phyloP scores from a whole-genome alignment of 2,888 invertebrate genomes.

The Taenaris catops region DNA sequence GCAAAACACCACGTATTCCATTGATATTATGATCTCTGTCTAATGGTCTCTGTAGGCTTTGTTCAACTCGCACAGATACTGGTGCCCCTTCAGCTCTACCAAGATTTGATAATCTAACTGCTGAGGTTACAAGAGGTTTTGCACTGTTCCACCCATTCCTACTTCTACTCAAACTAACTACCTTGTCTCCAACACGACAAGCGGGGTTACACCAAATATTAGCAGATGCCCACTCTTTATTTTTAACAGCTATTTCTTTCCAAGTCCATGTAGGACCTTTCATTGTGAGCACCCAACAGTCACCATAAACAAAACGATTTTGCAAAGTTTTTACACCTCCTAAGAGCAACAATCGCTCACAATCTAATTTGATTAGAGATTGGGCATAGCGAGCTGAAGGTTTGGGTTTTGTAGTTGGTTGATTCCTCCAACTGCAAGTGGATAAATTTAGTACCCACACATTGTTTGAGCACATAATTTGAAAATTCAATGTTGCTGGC shows the following conservation, averaged over 20 bases:
- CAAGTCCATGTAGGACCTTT: slow-evolving; percentile 85
- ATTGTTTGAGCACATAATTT: slow-evolving; percentile 85
- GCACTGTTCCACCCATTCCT: slow-evolving; percentile 75
- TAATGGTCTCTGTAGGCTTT: slow-evolving; percentile 68
- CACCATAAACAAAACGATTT: slow-evolving; percentile 87
- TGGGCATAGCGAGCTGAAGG: slow-evolving; percentile 95
- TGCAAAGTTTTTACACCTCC: slow-evolving; percentile 94
- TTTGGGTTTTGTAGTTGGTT: slow-evolving; percentile 82
- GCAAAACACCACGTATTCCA: slow-evolving; percentile 82
- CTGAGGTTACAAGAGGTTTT: slow-evolving; percentile 77
- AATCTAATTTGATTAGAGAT: slow-evolving; percentile 91
- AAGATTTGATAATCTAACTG: slow-evolving; percentile 64
- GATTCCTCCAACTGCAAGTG: slow-evolving; percentile 88
- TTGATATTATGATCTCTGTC: slow-evolving; percentile 87
- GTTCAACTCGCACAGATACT: slow-evolving; percentile 70
- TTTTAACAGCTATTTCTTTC: slow-evolving; percentile 86
- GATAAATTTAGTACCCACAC: slow-evolving; percentile 93
- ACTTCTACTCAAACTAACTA: slow-evolving; percentile 86
- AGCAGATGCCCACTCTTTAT: slow-evolving; percentile 89
- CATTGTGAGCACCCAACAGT: slow-evolving; percentile 94
- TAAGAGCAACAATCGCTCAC: slow-evolving; percentile 87
- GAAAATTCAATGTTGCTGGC: slow-evolving; percentile 65
- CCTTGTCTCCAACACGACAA: slow-evolving; percentile 87
- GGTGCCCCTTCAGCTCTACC: slow-evolving; percentile 61
- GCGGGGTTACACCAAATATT: slow-evolving; percentile 97